Base-by-base conservation (phyloP, 2,888 invertebrate genomes). In the Drosophila emarginata region DNA sequence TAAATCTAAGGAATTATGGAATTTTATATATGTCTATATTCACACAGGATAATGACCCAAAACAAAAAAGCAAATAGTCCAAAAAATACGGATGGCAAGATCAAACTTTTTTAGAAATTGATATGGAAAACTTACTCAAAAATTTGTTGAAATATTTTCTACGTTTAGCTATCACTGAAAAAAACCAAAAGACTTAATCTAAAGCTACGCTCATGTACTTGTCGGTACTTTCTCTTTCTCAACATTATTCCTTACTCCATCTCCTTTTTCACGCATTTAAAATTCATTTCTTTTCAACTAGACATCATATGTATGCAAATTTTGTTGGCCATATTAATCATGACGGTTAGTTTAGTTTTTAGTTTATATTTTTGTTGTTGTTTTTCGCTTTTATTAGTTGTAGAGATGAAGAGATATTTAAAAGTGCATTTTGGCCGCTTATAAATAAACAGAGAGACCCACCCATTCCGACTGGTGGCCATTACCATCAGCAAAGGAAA, bases 301-400 rank as follows among this genome's bases (percentile, higher is more conserved):
- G 73, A 78, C 77, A 71, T 80, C 81, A 69, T 87, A 73, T 79
- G 72, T 87, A 87, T 82, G 82, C 87, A 82, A 82, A 82, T 81
- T 45, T 45, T 74, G 81, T 74, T 62, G 73, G 66, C 66, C 72
- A 84, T 87, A 82, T 82, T 82, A 82, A 82, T 82, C 87, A 82
- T 82, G 68, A 77, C 66, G 63, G 51, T 64, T 75, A 75, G 58
- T 75, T 64, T 62, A 63, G 40, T 60, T 59, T 67, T 59, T 14
- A 7, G n/a, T 18, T 12, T 6, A 15, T 52, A 37, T 37, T n/a
- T 53, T 14, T 50, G 50, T 21, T 14, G 32, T 28, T 56, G 15
- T 3, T 14, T 14, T 36, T 18, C 9, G 32, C 32, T n/a, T 53
- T 21, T 37, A 36, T 37, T 40, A 23, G 58, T 32, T 9, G 14